A percentile compares a stretch with the other conserved stretches of the same genome.
phyloP scores from a whole-genome alignment of 2,113 vertebrate species.

The Lophura nycthemera region DNA sequence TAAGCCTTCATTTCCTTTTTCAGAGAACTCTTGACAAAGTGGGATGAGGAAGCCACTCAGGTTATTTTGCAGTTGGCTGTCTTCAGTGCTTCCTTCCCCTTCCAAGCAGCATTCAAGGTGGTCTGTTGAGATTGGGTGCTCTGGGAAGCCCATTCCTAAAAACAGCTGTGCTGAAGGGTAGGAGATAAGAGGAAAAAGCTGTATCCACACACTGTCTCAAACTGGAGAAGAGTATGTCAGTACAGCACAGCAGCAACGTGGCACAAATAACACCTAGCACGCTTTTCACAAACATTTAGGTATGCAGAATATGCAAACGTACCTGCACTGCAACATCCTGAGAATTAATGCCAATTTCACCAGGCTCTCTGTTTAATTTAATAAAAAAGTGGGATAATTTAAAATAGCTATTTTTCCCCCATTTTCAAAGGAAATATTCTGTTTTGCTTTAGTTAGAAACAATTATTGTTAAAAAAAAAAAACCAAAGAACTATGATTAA shows the following conservation, averaged over 20 bases:
- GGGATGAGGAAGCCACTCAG: background rate
- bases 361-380: background rate
- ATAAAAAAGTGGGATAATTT: background rate
- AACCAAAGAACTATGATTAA: background rate
- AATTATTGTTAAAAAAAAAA: background rate
- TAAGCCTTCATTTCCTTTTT: constrained; percentile 13
- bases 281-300: background rate
- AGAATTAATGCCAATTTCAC: background rate
- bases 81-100: background rate
- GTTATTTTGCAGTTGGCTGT: background rate
- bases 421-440: background rate
- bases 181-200: background rate
- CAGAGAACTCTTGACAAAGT: background rate
- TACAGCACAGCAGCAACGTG: background rate
- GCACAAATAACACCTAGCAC: background rate
- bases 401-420: background rate
- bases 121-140: background rate
- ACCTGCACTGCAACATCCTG: background rate
- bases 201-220: background rate
- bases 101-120: background rate
- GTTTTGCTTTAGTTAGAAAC: constrained; percentile 7
- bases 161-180: background rate
- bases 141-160: background rate
- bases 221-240: background rate
- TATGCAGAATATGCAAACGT: background rate